Base-by-base conservation (phyloP, 1,140 invertebrate genomes). In the Tyrophagus putrescentiae region DNA sequence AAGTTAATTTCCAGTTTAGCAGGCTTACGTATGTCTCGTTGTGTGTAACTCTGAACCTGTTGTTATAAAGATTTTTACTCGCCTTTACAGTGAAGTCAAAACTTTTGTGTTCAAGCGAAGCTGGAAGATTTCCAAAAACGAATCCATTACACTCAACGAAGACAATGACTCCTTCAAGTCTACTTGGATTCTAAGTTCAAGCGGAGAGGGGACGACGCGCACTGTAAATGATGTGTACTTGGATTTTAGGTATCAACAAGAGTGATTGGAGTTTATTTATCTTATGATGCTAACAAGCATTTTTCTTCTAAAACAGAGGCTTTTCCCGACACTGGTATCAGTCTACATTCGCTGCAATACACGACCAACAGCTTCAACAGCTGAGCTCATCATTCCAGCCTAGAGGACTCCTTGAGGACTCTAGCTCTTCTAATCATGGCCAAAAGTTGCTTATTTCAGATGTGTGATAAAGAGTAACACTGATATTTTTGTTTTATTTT, bases 261-360 rank as follows among this genome's bases (percentile, higher is more conserved):
- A 5, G 28, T 57, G 27, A 18, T n/a, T 25, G 18, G 28, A 5
- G 42, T 42, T 44, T 11, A 6, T 18, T 21, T 18, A 32, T 21
- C 29, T 42, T 58, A 9, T 25, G 48, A 44, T 44, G 3, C 34
- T 2, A 60, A 29, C 36, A 16, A 29, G 34, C 13, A 60, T 36
- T 25, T 13, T 41, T 45, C 36, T n/a, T n/a, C 21, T 29, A 28
- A 7, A 21, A 48, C 36, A 62, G 61, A 36, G 61, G 61, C 21
- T 45, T 60, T 60, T 62, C 61, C 6, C 36, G 3, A 34, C 9
- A 62, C 31, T 62, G 61, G 61, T 62, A 62, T 29, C 21, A 21
- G 7, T 41, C 42, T 6, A 60, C 34, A 53, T 62, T 60, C 41
- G 36, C 57, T 2, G 23, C 39, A 3, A 62, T 62, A 39, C 44